A percentile compares a stretch with the other conserved stretches of the same genome.
phyloP scores from a whole-genome alignment of 2,888 invertebrate genomes.

The Chorisops tibialis region DNA sequence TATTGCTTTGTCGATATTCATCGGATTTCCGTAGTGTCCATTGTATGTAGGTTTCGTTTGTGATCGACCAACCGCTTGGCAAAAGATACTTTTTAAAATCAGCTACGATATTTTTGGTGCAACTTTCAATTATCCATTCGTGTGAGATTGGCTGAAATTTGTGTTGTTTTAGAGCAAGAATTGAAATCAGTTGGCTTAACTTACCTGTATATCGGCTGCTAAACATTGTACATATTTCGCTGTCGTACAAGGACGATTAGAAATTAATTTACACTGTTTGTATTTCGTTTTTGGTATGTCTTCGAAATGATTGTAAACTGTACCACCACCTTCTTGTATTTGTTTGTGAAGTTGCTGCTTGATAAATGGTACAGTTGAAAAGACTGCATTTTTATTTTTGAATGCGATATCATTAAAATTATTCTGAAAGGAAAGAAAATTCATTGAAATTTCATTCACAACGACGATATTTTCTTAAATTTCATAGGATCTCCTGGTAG shows the following conservation, averaged over 20 bases:
- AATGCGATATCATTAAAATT: conserved; percentile 50
- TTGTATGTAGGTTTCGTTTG: conserved; percentile 52
- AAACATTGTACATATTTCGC: conserved; percentile 71
- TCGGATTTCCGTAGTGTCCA: conserved; percentile 43
- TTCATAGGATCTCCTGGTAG: too few relatives aligned
- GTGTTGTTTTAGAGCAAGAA: not conserved
- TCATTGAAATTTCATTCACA: not conserved
- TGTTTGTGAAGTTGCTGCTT: conserved; percentile 60
- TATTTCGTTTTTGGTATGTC: conserved; percentile 58
- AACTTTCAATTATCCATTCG: conserved; percentile 67
- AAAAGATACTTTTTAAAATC: conserved; percentile 56
- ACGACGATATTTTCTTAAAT: not conserved
- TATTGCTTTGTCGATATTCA: conserved; percentile 47
- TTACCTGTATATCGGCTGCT: conserved; percentile 59
- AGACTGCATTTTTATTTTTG: conserved; percentile 57
- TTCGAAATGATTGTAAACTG: conserved; percentile 60
- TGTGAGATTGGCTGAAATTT: conserved; percentile 58
- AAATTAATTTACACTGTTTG: conserved; percentile 58
- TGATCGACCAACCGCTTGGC: conserved; percentile 62
- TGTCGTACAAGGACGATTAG: conserved; percentile 69
- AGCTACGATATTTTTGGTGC: conserved; percentile 50
- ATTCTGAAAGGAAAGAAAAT: not conserved
- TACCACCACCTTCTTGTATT: conserved; percentile 62
- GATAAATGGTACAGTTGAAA: conserved; percentile 54
- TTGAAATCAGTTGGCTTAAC: not conserved